A percentile compares a stretch with the other conserved stretches of the same genome.
Evolutionary conservation across 2,797 vertebrate genomes (phyloP).

Genomic region (Eptatretus atami): DNA sequence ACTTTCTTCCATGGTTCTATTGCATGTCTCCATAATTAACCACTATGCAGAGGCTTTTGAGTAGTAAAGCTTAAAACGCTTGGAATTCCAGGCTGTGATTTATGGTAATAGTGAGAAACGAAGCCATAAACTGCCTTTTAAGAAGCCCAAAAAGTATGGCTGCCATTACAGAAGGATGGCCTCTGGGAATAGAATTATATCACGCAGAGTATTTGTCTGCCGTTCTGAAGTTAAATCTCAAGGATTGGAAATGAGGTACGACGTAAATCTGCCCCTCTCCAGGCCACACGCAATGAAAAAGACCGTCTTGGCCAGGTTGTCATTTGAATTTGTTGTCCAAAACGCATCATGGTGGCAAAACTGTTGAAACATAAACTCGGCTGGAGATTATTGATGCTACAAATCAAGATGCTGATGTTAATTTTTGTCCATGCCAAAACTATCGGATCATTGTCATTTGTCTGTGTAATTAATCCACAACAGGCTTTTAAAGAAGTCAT

Average conservation of each 20-base stretch:
- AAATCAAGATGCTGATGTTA: too few species aligned
- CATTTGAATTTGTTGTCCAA: too few species aligned
- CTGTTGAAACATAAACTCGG: too few species aligned
- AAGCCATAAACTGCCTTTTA: conserved; percentile 5
- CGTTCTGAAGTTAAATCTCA: conserved; percentile 5
- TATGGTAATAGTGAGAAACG: conserved; percentile 4
- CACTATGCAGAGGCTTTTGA: neutral
- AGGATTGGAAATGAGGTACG: conserved; percentile 4
- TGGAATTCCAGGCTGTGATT: conserved; percentile 1
- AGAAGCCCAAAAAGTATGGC: conserved; percentile 2
- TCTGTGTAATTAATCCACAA: too few species aligned
- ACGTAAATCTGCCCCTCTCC: neutral
- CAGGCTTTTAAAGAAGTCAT: too few species aligned
- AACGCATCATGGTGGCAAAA: too few species aligned
- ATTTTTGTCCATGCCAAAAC: too few species aligned
- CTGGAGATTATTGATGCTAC: too few species aligned
- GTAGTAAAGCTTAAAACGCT: conserved; percentile 1
- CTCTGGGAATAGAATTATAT: neutral
- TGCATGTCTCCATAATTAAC: conserved; percentile 4
- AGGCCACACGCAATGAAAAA: too few species aligned
- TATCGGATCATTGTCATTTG: too few species aligned
- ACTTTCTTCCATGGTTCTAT: conserved; percentile 2
- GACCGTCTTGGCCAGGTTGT: too few species aligned
- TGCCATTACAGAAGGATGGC: conserved; percentile 2
- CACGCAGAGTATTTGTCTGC: conserved; percentile 1